Base-by-base conservation (phyloP, 35 echinoderm and acorn worm genomes). In the Amphiura filiformis region DNA sequence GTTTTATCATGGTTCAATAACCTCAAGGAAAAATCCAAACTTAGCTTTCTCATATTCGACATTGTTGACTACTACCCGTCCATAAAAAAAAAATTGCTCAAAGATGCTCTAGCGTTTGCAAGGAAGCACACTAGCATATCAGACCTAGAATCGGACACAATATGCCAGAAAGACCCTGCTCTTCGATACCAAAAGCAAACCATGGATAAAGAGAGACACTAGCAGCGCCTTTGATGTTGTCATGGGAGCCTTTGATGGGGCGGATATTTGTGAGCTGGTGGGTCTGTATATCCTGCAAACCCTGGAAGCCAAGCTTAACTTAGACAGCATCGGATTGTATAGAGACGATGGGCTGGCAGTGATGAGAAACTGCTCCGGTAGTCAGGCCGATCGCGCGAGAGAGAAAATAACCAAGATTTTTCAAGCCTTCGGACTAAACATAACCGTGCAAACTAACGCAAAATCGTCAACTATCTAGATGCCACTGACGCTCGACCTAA, bases 61-160 rank as follows among this genome's bases (percentile, higher is more conserved):
- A 64, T 86, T 32, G 76, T 91, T 36, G 76, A 90, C 41, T 85
- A 79, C 36, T 85, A 85, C 49, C 89, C 89, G 13, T 90, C 88
- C 0, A 90, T 90, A 15, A 70, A 57, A 15, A 61, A 90, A 9
- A 22, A 90, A 34, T 65, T 90, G 28, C 89, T 90, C 30, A 57
- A 36, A 31, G 84, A 77, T 52, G 38, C n/a, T 14, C 57, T 90
- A 77, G 1, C 13, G 35, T 90, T 36, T 38, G 81, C 89, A 34
- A 38, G 39, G 20, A 44, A 84, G 34, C 35, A 84, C 49, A 79
- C 32, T 5, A 0, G 1, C 20, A 84, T 90, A 31, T 26, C 65
- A 32, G 31, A 84, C 35, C 31, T 22, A 23, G 89, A 84, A 31
- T 38, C 12, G 32, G 39, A 57, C 13, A 83, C 76, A 33, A 90